phyloP scores from a whole-genome alignment of 1,140 invertebrate genomes.

The Schlechtendalia chinensis region DNA sequence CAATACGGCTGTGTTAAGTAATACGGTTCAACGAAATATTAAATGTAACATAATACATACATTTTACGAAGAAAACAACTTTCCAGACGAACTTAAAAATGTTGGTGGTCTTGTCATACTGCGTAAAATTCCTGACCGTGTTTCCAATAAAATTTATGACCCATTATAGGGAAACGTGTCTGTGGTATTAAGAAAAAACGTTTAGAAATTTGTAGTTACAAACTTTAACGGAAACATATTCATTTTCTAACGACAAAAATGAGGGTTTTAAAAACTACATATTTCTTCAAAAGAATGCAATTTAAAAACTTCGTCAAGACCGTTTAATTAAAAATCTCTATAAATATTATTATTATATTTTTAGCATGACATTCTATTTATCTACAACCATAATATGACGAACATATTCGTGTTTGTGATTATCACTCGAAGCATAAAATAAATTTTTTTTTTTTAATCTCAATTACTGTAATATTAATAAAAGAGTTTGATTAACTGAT shows the following conservation, averaged over 20 bases:
- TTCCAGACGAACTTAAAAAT: not conserved
- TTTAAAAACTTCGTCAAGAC: not conserved
- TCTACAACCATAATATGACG: too few relatives aligned
- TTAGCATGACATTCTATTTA: too few relatives aligned
- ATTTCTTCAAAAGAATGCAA: not conserved
- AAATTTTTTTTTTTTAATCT: too few relatives aligned
- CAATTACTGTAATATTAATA: too few relatives aligned
- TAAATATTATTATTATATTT: too few relatives aligned
- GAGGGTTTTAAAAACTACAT: not conserved
- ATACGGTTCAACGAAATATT: not conserved
- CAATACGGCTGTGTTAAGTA: not conserved
- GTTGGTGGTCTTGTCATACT: not conserved
- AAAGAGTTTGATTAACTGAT: too few relatives aligned
- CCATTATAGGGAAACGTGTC: not conserved
- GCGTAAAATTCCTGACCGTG: slow-evolving; percentile 11
- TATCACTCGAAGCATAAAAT: too few relatives aligned
- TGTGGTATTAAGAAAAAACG: not conserved
- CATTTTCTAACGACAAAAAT: not conserved
- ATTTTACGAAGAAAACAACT: not conserved
- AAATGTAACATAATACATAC: not conserved
- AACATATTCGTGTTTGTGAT: too few relatives aligned
- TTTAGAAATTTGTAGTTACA: not conserved
- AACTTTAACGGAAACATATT: not conserved
- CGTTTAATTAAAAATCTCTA: too few relatives aligned
- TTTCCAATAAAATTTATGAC: slow-evolving; percentile 1